Conservation (phyloP, 2,888 invertebrate species). For the Epistrophe eligans region DNA sequence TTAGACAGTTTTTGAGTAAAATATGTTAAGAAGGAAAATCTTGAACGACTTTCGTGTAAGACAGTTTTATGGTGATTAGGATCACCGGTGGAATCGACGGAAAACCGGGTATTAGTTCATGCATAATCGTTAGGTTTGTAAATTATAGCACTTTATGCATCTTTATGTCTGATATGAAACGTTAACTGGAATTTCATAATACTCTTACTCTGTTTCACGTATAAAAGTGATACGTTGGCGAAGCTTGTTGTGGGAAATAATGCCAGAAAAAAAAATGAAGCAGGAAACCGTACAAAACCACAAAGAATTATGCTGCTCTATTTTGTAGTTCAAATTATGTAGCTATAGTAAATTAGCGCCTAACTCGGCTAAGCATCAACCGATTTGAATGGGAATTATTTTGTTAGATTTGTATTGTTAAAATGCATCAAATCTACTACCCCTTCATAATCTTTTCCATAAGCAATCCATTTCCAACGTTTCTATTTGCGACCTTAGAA, state of each 20-base stretch:
- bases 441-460: too few relatives aligned
- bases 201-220: background rate
- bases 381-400: too few relatives aligned
- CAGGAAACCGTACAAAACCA: background rate
- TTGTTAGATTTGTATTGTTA: too few relatives aligned
- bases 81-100: slow-evolving; percentile 3
- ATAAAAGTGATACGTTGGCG: background rate
- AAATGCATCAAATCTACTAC: too few relatives aligned
- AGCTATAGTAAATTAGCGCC: too few relatives aligned
- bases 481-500: too few relatives aligned
- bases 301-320: background rate
- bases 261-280: background rate
- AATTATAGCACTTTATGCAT: slow-evolving; percentile 4
- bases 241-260: background rate
- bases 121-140: slow-evolving; percentile 31
- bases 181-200: background rate
- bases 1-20: slow-evolving; percentile 38
- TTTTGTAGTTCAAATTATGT: too few relatives aligned
- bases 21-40: slow-evolving; percentile 37
- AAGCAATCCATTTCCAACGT: too few relatives aligned
- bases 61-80: slow-evolving; percentile 48
- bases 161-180: background rate
- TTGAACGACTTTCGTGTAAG: slow-evolving; percentile 55
- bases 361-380: too few relatives aligned
- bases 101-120: slow-evolving; percentile 29